These are phyloP conservation scores for Hypomecis punctinalis DNA, from an alignment of 2,888 invertebrate genomes.

Conservation along the genomic window DNA sequence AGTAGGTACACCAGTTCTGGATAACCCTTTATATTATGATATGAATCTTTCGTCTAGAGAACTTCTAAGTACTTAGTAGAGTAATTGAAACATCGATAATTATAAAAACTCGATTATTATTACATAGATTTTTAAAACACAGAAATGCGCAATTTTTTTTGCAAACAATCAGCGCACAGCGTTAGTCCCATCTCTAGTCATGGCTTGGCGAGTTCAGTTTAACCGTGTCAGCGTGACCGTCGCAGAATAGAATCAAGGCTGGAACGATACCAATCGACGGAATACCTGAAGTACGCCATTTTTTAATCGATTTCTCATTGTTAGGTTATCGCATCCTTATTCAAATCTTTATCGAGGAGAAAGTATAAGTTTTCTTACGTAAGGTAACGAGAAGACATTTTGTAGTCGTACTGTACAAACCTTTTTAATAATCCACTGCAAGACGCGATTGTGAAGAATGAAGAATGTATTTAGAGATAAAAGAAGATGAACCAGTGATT, in stretches of 20 bases:
- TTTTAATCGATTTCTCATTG: slow-evolving; percentile 47
- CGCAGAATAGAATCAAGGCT: slow-evolving; percentile 82
- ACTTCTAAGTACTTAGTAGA: too few relatives aligned
- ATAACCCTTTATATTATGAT: too few relatives aligned
- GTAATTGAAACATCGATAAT: neutral
- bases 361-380: neutral
- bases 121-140: neutral
- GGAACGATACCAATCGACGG: slow-evolving; percentile 63
- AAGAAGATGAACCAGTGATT: too few relatives aligned
- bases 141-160: neutral
- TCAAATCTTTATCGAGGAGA: neutral
- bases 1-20: too few relatives aligned
- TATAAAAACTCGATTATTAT: neutral
- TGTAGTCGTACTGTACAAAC: too few relatives aligned
- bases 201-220: slow-evolving; percentile 52
- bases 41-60: too few relatives aligned
- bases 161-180: slow-evolving; percentile 1
- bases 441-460: too few relatives aligned
- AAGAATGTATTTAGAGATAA: too few relatives aligned
- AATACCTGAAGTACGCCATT: slow-evolving; percentile 58
- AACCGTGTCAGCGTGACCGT: slow-evolving; percentile 77
- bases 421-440: too few relatives aligned
- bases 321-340: slow-evolving; percentile 30
- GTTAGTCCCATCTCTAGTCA: slow-evolving; percentile 25
- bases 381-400: too few relatives aligned